Percentiles rank a stretch among this genome's conserved stretches.
phyloP scores from a whole-genome alignment of 2,797 vertebrate species.

The Pyrocephalus nanus region DNA sequence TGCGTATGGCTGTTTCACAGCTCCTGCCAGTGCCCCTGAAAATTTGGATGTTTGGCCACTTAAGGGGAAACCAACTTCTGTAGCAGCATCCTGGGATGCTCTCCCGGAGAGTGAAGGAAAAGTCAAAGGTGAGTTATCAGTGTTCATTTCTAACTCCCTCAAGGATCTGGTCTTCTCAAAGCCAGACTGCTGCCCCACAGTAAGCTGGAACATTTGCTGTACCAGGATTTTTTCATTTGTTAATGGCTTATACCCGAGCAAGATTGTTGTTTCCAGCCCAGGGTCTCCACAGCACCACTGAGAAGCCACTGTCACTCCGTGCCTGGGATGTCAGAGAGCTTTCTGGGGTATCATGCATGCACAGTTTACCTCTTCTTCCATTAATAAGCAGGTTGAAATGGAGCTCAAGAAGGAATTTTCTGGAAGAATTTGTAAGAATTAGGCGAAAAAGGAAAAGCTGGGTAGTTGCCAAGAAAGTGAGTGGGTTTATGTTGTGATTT shows the following conservation, averaged over 20 bases:
- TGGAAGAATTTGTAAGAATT: not conserved
- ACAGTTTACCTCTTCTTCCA: not conserved
- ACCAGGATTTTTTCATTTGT: not conserved
- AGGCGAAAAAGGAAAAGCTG: not conserved
- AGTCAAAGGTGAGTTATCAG: conserved; percentile 86
- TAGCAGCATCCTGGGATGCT: conserved; percentile 90
- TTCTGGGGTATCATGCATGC: not conserved
- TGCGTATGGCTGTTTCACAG: conserved; percentile 65
- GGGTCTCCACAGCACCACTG: fast-evolving
- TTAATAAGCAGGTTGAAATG: not conserved
- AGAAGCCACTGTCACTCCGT: not conserved
- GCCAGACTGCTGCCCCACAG: not conserved
- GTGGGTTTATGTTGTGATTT: not conserved
- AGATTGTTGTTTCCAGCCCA: not conserved
- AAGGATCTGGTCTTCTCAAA: not conserved
- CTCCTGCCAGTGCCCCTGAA: conserved; percentile 91
- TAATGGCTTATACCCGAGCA: not conserved
- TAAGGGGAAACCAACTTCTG: conserved; percentile 89
- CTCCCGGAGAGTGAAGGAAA: conserved; percentile 91
- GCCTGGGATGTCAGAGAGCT: not conserved
- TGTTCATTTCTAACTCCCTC: not conserved
- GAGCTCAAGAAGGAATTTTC: not conserved
- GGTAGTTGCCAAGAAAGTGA: not conserved
- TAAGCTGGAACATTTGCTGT: not conserved
- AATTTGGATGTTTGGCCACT: conserved; percentile 92